Evolutionary conservation across 2,888 invertebrate species (phyloP), one percentile per base, ranked within the genome.

Genomic region (Ligdia adustata): DNA sequence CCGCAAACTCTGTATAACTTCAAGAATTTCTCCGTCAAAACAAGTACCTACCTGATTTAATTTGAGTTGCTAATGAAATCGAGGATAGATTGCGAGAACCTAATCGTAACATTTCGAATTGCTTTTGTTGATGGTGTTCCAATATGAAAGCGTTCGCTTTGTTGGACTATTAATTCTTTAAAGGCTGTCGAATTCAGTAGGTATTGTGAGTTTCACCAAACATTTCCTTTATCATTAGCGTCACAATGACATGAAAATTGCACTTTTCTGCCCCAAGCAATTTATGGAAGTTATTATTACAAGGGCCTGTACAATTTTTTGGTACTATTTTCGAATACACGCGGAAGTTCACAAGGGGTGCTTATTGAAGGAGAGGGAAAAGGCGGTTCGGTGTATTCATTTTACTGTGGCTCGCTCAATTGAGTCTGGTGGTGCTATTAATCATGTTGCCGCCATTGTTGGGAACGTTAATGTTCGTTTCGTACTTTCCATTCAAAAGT

Each of bases 211-310:
- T 39, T 52, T 35, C 28, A 16, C 31, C 40, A 43, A 47, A 26
- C 34, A 49, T 40, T 40, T 47, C 11, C 40, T 33, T 41, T 20
- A 50, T 43, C 43, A 49, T 41, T 41, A 41, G 31, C 41, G 16
- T 22, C 18, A 45, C 38, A 48, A 56, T 50, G 35, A 50, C 50
- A 45, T 34, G 13, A 46, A 52, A 57, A 41, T 46, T 46, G 46
- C 52, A 34, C 14, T 42, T 52, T 56, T 51, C 22, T 53, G 45
- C 50, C 49, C 64, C 73, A 74, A 72, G 72, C 71, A 57, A 72
- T 65, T 56, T 54, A 61, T 60, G 66, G 65, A 78, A 75, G 72
- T 75, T 74, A 69, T 76, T 75, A 78, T 74, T 75, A 72, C 75
- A 70, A 72, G n/a, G 68, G 63, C 58, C 72, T 72, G 67, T 71